Conservation (phyloP, 2,113 vertebrate species). For the Syngnathus typhle region DNA sequence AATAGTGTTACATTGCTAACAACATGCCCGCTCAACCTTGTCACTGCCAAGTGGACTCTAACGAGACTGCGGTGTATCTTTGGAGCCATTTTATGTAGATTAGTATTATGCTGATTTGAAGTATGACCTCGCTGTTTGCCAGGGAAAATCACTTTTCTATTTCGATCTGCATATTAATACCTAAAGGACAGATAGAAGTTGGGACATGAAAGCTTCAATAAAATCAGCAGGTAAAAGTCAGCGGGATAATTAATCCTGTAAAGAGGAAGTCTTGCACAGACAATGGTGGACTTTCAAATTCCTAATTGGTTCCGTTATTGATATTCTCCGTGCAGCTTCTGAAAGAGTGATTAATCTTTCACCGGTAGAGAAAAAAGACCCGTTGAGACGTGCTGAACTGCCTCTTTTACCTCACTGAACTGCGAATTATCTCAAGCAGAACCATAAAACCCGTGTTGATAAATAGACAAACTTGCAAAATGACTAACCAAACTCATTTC, state of each 20-base stretch:
- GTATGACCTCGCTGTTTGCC: slow-evolving; percentile 66
- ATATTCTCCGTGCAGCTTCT: slow-evolving; percentile 51
- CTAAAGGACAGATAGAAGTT: slow-evolving; percentile 59
- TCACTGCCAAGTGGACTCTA: slow-evolving; percentile 47
- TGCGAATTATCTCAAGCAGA: slow-evolving; percentile 25
- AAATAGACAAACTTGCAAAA: slow-evolving; percentile 54
- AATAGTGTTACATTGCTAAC: slow-evolving; percentile 57
- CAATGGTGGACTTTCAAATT: slow-evolving; percentile 50
- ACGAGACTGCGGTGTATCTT: slow-evolving; percentile 49
- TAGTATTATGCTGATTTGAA: slow-evolving; percentile 62
- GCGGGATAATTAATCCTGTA: slow-evolving; percentile 61
- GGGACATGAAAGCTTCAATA: slow-evolving; percentile 65
- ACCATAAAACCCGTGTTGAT: slow-evolving; percentile 11
- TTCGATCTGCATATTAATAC: slow-evolving; percentile 71
- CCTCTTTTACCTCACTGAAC: slow-evolving; percentile 15
- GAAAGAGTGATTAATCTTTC: slow-evolving; percentile 58
- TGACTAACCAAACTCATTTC: slow-evolving; percentile 59
- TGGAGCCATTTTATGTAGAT: slow-evolving; percentile 66
- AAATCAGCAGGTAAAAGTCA: slow-evolving; percentile 66
- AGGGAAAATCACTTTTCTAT: slow-evolving; percentile 51
- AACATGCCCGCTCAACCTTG: slow-evolving; percentile 58
- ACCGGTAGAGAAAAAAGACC: background rate
- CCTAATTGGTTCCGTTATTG: slow-evolving; percentile 64
- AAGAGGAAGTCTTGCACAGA: slow-evolving; percentile 51
- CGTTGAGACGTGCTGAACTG: slow-evolving; percentile 23